Evolutionary conservation across 2,888 invertebrate species (phyloP).

Genomic region (Acrobasis suavella): DNA sequence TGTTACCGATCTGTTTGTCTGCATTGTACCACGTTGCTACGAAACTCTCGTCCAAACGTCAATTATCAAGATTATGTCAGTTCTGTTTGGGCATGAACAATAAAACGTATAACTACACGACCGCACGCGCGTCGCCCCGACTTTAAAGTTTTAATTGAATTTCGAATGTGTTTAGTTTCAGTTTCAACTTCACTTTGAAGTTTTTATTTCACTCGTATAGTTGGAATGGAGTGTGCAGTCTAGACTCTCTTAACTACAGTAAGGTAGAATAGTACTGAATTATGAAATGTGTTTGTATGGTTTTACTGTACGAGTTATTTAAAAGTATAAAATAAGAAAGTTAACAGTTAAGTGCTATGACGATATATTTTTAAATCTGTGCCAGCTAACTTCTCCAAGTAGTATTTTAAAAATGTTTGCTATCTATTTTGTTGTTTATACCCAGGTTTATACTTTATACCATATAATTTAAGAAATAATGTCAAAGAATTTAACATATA

Average conservation of each 20-base stretch:
- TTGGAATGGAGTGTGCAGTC: slow-evolving; percentile 13
- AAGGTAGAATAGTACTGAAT: not conserved
- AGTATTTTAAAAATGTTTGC: too few species aligned
- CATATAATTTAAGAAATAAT: too few species aligned
- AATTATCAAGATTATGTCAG: slow-evolving; percentile 62
- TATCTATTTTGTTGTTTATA: too few species aligned
- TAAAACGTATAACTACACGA: slow-evolving; percentile 40
- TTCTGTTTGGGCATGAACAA: slow-evolving; percentile 39
- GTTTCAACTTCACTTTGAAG: slow-evolving; percentile 22
- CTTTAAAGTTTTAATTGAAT: slow-evolving; percentile 27
- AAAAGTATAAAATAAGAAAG: too few species aligned
- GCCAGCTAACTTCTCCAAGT: too few species aligned
- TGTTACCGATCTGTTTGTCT: slow-evolving; percentile 21
- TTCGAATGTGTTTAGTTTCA: slow-evolving; percentile 23
- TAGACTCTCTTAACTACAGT: not conserved
- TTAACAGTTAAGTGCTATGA: too few species aligned
- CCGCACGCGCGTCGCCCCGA: slow-evolving; percentile 30
- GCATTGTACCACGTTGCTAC: slow-evolving; percentile 38
- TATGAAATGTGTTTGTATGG: not conserved
- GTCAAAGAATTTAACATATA: not conserved
- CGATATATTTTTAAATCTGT: too few species aligned
- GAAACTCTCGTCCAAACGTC: slow-evolving; percentile 40
- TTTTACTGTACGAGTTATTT: not conserved
- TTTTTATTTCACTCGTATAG: slow-evolving; percentile 19
- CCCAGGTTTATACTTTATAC: too few species aligned